Base-by-base conservation (phyloP, 2,113 vertebrate species). In the Paratilapia polleni region DNA sequence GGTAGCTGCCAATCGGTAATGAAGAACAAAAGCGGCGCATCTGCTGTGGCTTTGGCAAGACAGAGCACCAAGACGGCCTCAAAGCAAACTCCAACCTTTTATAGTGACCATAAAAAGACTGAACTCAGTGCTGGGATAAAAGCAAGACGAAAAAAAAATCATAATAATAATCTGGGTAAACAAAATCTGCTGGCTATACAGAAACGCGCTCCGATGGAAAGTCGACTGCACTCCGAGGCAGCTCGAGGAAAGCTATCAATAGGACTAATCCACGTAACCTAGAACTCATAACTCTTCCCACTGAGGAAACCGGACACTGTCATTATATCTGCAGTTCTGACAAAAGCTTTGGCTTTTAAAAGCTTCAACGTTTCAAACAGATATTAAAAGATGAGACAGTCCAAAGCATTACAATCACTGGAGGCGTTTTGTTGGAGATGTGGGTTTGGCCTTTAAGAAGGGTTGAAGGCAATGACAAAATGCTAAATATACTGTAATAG, bases 11-110 rank as follows among this genome's bases (percentile, higher is more conserved):
- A 97, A 96, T 95, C 94, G 95, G 96, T 97, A 98, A 97, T 97
- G 96, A 96, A 96, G 95, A 98, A 97, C 96, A 97, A 98, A 97
- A 97, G 96, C 95, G 85, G 94, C 96, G 95, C 96, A 98, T 98
- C 97, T 96, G 96, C 97, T 97, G 97, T 96, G 97, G 97, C 87
- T 97, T 98, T 97, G 97, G 96, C 94, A 94, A 88, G 57, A 43
- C n/a, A n/a, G 78, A 83, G 86, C 90, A 73, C 89, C 92, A 88
- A 95, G 86, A 95, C 83, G 88, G 90, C 94, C 97, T 97, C 95
- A 97, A 97, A 97, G 96, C 95, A 97, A 96, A 96, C 93, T 92
- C 93, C 94, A 93, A 97, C 94, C 96, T 97, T 97, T 97, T 96
- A 97, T 96, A 96, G 95, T 96, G 97, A 96, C 96, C 95, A 96